A percentile compares a stretch with the other conserved stretches of the same genome.
These are phyloP conservation scores for Ptyas mucosa DNA, from an alignment of 2,113 vertebrate species.

Conservation along the genomic window DNA sequence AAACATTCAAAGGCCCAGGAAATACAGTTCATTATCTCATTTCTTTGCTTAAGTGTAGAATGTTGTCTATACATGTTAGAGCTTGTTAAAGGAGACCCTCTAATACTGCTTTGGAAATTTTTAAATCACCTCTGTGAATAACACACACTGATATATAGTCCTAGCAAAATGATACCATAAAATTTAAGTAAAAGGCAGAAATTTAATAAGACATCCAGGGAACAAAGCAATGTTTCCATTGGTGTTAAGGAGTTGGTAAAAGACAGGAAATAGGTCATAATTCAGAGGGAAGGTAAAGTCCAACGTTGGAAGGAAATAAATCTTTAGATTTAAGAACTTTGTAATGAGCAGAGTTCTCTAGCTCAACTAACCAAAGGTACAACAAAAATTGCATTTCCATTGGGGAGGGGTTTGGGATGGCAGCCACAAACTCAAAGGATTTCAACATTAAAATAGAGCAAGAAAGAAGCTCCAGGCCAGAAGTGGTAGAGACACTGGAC, in stretches of 20 bases:
- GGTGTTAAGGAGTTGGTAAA: not conserved
- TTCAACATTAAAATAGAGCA: not conserved
- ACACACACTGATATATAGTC: not conserved
- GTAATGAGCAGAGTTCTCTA: not conserved
- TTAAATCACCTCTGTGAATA: not conserved
- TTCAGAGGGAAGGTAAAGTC: not conserved
- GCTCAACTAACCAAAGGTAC: not conserved
- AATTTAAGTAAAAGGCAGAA: not conserved
- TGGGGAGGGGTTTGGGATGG: not conserved
- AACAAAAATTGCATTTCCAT: not conserved
- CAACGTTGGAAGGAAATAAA: not conserved
- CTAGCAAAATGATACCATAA: not conserved
- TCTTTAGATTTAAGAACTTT: not conserved
- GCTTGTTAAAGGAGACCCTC: not conserved
- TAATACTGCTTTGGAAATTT: not conserved
- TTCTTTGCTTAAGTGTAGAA: not conserved
- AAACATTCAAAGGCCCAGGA: not conserved
- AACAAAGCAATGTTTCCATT: not conserved
- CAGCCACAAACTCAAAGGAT: not conserved
- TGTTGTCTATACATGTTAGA: not conserved
- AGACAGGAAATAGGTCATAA: not conserved
- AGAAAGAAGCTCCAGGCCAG: not conserved
- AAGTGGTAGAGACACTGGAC: not conserved
- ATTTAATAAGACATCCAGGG: not conserved
- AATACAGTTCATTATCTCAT: not conserved